These are phyloP conservation scores for Platygyra sinensis DNA, from an alignment of 64 coral and sea anemone genomes.

Conservation along the genomic window DNA sequence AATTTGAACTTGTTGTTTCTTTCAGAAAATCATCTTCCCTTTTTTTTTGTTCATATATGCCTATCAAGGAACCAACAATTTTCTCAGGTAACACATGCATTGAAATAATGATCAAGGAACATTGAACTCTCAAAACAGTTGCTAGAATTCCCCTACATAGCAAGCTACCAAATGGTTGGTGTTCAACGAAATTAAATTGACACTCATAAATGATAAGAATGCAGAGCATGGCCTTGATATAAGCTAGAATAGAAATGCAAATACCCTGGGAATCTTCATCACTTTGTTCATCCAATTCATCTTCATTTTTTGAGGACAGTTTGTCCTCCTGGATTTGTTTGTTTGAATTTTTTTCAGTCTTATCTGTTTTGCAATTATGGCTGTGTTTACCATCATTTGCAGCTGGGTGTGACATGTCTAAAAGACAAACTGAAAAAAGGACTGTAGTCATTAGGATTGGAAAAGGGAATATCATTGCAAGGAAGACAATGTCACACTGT, in stretches of 20 bases:
- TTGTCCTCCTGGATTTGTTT: neutral
- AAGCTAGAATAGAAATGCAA: neutral
- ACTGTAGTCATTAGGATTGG: neutral
- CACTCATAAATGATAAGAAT: conserved; percentile 9
- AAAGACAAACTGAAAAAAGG: neutral
- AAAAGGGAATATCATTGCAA: conserved; percentile 17
- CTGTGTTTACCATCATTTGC: neutral
- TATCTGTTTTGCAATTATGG: neutral
- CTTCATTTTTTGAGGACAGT: too few relatives aligned
- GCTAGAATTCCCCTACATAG: neutral
- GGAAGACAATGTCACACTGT: neutral
- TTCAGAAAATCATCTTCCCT: neutral
- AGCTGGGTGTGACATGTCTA: neutral
- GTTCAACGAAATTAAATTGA: conserved; percentile 1
- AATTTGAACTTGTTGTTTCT: neutral
- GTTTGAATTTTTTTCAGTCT: neutral
- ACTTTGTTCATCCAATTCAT: neutral
- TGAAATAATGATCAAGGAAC: conserved; percentile 12
- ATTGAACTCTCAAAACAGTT: conserved; percentile 22
- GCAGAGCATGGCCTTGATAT: neutral
- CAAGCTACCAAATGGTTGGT: neutral
- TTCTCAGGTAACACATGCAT: conserved; percentile 13
- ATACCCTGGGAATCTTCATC: neutral
- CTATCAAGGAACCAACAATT: conserved; percentile 23
- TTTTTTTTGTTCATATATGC: neutral